A percentile compares a stretch with the other conserved stretches of the same genome.
Conservation (phyloP, 2,113 vertebrate species). For the Motacilla tschutschensis region DNA sequence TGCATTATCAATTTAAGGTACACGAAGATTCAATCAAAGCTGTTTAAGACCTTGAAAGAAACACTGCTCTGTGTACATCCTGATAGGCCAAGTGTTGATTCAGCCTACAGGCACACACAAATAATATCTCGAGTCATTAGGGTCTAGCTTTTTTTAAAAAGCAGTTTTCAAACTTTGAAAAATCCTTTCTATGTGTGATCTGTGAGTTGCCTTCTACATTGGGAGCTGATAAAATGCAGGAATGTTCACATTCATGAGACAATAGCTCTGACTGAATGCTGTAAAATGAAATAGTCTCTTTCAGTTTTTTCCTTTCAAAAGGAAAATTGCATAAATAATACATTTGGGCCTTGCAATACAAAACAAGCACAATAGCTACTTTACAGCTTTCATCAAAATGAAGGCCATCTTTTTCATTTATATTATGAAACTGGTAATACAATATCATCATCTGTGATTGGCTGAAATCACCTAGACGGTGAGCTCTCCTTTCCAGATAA, state of each 20-base stretch:
- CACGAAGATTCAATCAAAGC: conserved; percentile 35
- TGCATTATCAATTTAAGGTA: conserved; percentile 48
- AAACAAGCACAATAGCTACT: conserved; percentile 81
- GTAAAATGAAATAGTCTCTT: conserved; percentile 80
- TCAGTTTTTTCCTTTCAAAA: conserved; percentile 75
- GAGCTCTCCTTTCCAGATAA: conserved; percentile 63
- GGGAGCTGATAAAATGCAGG: conserved; percentile 70
- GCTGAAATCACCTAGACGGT: conserved; percentile 55
- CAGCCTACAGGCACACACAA: conserved; percentile 50
- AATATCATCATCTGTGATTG: conserved; percentile 75
- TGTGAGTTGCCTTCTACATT: conserved; percentile 62
- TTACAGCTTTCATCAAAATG: conserved; percentile 77
- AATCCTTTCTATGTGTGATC: conserved; percentile 68
- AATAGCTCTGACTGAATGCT: conserved; percentile 75
- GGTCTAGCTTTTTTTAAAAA: conserved; percentile 67
- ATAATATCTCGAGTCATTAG: conserved; percentile 71
- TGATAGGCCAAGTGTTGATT: conserved; percentile 63
- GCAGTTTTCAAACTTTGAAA: conserved; percentile 73
- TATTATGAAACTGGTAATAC: conserved; percentile 78
- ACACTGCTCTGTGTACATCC: conserved; percentile 11
- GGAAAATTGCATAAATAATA: conserved; percentile 85
- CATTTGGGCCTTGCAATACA: conserved; percentile 77
- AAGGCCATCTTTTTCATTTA: conserved; percentile 80
- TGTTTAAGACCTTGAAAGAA: conserved; percentile 67
- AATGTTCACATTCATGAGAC: conserved; percentile 79